These are phyloP conservation scores for Anniella stebbinsi DNA, from an alignment of 2,797 vertebrate genomes.

Conservation along the genomic window DNA sequence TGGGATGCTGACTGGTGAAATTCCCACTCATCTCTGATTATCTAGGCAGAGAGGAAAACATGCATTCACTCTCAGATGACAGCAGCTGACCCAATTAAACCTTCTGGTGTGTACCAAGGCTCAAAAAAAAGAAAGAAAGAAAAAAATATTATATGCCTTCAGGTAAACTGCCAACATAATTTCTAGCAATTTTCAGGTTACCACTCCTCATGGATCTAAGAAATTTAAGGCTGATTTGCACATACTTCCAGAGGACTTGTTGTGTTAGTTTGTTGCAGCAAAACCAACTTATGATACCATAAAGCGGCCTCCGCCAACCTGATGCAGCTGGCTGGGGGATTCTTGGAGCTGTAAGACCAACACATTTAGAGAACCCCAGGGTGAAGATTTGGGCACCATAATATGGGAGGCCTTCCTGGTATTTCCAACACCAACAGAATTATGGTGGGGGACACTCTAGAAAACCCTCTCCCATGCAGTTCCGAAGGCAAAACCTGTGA, in stretches of 20 bases:
- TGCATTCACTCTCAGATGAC: constrained; percentile 59
- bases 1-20: constrained; percentile 50
- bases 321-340: no score
- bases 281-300: no score
- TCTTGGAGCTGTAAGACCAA: no score
- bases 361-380: no score
- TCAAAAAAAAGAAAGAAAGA: background rate
- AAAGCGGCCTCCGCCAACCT: no score
- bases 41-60: constrained; percentile 55
- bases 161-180: background rate
- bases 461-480: no score
- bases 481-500: no score
- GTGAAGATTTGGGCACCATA: no score
- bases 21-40: constrained; percentile 48
- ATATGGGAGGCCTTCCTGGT: no score
- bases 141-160: background rate
- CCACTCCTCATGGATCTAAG: background rate
- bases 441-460: no score
- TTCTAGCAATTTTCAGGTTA: background rate
- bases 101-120: constrained; percentile 36
- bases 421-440: no score
- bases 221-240: constrained; percentile 10
- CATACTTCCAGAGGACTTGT: background rate
- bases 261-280: no score
- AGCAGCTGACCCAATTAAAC: constrained; percentile 64